These are phyloP conservation scores for Natator depressus DNA, from an alignment of 2,113 vertebrate genomes.

Conservation along the genomic window DNA sequence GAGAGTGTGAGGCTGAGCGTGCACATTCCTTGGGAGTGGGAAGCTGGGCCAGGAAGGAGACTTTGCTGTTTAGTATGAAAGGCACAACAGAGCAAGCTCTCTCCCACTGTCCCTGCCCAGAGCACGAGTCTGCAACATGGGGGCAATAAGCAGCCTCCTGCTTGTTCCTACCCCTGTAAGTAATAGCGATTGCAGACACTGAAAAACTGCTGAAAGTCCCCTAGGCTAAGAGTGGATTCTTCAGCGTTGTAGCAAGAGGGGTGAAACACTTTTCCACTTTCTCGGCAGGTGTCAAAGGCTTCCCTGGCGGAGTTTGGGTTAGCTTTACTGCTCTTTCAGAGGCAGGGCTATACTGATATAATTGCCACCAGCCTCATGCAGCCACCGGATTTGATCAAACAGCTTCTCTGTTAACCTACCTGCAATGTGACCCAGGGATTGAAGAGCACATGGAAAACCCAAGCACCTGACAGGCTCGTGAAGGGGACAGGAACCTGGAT, in stretches of 20 bases:
- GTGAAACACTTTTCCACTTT: not conserved
- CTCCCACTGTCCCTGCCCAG: too few species aligned
- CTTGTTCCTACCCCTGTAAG: too few species aligned
- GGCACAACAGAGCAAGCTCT: too few species aligned
- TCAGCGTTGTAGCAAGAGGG: not conserved
- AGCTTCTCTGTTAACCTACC: not conserved
- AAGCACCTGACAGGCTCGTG: not conserved
- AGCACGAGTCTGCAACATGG: too few species aligned
- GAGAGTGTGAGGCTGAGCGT: not conserved
- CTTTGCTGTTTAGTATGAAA: too few species aligned
- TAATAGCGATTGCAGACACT: too few species aligned
- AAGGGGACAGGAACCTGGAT: not conserved
- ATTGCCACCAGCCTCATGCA: not conserved
- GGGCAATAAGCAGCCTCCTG: too few species aligned
- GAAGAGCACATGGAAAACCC: not conserved
- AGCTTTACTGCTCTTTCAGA: not conserved
- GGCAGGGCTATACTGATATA: not conserved
- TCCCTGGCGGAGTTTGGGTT: not conserved
- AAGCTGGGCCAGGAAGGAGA: not conserved
- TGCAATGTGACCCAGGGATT: not conserved
- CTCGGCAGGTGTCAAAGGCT: not conserved
- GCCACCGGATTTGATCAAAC: not conserved
- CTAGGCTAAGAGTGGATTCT: too few species aligned
- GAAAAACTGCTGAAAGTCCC: too few species aligned
- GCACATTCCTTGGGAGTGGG: not conserved